Evolutionary conservation across 2,888 invertebrate genomes (phyloP).

Genomic region (Phaonia tiefii): DNA sequence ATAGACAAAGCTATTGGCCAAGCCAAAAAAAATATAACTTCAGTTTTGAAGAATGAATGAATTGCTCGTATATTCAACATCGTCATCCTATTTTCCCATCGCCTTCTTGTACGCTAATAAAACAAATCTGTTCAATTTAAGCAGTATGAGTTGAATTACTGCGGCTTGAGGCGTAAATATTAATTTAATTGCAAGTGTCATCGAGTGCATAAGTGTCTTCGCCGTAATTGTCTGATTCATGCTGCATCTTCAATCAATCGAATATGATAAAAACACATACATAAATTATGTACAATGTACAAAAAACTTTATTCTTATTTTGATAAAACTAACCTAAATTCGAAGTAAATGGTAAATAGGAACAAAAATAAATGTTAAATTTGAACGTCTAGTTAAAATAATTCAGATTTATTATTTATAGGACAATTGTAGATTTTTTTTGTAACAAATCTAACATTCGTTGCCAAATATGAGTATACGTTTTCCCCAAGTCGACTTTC

Average conservation of each 20-base stretch:
- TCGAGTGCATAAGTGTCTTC: conserved; percentile 27
- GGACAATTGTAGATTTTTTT: too few species aligned
- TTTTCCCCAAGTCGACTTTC: too few species aligned
- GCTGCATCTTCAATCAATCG: too few species aligned
- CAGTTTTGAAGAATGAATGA: conserved; percentile 76
- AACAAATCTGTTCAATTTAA: conserved; percentile 7
- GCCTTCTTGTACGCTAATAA: too few species aligned
- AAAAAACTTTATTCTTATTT: conserved; percentile 17
- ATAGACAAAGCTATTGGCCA: conserved; percentile 77
- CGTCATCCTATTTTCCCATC: too few species aligned
- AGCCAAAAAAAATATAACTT: conserved; percentile 73
- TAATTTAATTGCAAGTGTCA: conserved; percentile 24
- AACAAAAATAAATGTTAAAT: conserved; percentile 35
- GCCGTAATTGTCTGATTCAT: conserved; percentile 21
- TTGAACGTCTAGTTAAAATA: conserved; percentile 29
- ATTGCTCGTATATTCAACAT: conserved; percentile 2
- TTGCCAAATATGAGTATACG: too few species aligned
- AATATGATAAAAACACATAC: not conserved
- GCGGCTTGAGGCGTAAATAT: too few species aligned
- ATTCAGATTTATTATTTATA: too few species aligned
- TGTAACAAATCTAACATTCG: too few species aligned
- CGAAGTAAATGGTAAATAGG: conserved; percentile 14
- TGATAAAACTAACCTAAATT: conserved; percentile 18
- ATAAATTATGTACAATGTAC: conserved; percentile 19
- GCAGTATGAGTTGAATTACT: too few species aligned